Conservation (phyloP, 2,113 vertebrate genomes). For the Microtus ochrogaster region DNA sequence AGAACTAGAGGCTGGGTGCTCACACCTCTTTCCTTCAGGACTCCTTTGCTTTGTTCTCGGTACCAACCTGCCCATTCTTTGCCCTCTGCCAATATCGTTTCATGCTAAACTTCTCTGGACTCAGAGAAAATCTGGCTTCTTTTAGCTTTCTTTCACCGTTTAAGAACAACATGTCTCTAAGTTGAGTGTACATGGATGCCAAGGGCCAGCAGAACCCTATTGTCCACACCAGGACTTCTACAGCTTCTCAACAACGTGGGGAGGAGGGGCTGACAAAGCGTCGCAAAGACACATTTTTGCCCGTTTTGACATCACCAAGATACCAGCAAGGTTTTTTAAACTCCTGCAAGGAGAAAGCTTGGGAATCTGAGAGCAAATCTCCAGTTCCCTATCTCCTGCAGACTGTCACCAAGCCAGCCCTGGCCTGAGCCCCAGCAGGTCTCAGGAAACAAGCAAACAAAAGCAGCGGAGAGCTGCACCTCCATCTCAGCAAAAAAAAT, state of each 20-base stretch:
- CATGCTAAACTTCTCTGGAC: neutral
- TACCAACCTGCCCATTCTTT: neutral
- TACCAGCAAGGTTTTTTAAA: accelerated
- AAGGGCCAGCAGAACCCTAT: neutral
- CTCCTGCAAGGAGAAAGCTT: neutral
- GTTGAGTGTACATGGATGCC: neutral
- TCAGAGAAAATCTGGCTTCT: neutral
- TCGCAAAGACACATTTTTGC: neutral
- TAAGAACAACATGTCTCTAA: neutral
- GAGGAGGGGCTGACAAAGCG: accelerated
- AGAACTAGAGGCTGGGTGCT: neutral
- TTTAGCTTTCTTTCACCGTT: neutral
- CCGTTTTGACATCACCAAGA: neutral
- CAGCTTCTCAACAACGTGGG: accelerated
- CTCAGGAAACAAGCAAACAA: neutral
- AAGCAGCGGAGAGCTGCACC: neutral
- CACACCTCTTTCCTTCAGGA: accelerated
- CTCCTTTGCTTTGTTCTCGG: neutral
- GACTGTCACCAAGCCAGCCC: accelerated
- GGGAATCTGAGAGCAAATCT: neutral
- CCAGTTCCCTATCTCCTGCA: accelerated
- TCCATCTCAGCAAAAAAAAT: neutral
- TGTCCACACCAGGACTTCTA: no score
- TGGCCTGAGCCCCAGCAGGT: neutral
- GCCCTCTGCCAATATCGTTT: neutral